Evolutionary conservation across 2,888 invertebrate genomes (phyloP).

Genomic region (Bellardia bayeri): DNA sequence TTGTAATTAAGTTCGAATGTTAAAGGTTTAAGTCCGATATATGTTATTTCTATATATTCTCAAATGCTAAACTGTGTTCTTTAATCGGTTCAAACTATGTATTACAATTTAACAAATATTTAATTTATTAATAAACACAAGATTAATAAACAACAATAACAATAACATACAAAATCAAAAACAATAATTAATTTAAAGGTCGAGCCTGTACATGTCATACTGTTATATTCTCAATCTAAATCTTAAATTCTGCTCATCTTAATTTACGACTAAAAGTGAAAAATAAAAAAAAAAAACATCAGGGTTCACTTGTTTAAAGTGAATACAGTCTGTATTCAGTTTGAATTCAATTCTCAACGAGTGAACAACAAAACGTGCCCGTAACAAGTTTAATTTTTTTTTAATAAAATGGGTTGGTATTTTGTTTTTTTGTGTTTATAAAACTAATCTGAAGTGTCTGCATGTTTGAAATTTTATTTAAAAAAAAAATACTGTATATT

Average conservation of each 20-base stretch:
- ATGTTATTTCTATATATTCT: neutral
- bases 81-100: neutral
- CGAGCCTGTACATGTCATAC: slow-evolving; percentile 13
- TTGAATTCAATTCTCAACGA: slow-evolving; percentile 56
- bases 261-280: neutral
- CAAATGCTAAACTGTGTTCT: slow-evolving; percentile 2
- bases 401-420: slow-evolving; percentile 63
- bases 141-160: slow-evolving; percentile 8
- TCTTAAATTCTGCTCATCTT: slow-evolving; percentile 37
- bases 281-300: slow-evolving; percentile 5
- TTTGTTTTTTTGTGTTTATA: slow-evolving; percentile 16
- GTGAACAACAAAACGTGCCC: slow-evolving; percentile 53
- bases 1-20: too few relatives aligned
- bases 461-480: slow-evolving; percentile 3
- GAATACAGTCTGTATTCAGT: slow-evolving; percentile 47
- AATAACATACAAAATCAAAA: neutral
- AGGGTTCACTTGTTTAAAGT: slow-evolving; percentile 21
- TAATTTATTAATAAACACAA: slow-evolving; percentile 16
- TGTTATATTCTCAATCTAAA: neutral
- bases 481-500: neutral
- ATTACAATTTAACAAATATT: neutral
- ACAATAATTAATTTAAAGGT: slow-evolving; percentile 47
- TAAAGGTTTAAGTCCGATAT: too few relatives aligned
- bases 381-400: neutral
- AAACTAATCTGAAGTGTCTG: slow-evolving; percentile 19